Conservation (phyloP, 2,888 invertebrate genomes). For the Ophioninae sp. region DNA sequence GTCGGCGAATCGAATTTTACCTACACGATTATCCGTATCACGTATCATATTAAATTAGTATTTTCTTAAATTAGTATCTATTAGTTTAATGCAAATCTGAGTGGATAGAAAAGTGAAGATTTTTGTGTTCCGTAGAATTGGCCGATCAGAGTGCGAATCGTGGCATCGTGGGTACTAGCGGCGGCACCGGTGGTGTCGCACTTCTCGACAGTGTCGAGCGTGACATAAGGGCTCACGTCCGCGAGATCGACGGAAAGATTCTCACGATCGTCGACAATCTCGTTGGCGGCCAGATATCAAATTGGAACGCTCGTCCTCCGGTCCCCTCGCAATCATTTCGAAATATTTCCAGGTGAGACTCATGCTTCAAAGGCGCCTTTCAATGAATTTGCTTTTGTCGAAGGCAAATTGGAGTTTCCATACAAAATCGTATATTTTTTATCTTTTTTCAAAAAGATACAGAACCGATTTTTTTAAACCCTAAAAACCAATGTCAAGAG, state of each 20-base stretch:
- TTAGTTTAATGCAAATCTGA: not conserved
- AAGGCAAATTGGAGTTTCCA: no score
- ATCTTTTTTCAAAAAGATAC: not conserved
- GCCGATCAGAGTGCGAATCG: conserved; percentile 75
- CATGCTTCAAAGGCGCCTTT: not conserved
- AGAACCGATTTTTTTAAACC: not conserved
- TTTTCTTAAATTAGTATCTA: no score
- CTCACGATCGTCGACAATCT: conserved; percentile 94
- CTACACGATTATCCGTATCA: no score
- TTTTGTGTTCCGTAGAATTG: conserved; percentile 67
- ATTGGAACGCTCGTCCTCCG: conserved; percentile 97
- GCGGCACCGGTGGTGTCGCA: conserved; percentile 76
- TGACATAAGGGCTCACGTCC: conserved; percentile 93
- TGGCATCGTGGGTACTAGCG: conserved; percentile 70
- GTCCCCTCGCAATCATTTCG: conserved; percentile 96
- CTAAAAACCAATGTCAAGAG: not conserved
- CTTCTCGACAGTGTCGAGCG: conserved; percentile 87
- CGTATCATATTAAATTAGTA: no score
- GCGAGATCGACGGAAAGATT: conserved; percentile 96
- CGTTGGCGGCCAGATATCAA: conserved; percentile 89
- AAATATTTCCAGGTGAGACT: conserved; percentile 87
- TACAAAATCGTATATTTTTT: not conserved
- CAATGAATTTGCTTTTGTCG: not conserved
- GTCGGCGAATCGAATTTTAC: not conserved
- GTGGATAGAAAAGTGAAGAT: not conserved